Evolutionary conservation across 1,140 invertebrate species (phyloP), one percentile per base, ranked within the genome.

Genomic region (Drosophila athabasca): DNA sequence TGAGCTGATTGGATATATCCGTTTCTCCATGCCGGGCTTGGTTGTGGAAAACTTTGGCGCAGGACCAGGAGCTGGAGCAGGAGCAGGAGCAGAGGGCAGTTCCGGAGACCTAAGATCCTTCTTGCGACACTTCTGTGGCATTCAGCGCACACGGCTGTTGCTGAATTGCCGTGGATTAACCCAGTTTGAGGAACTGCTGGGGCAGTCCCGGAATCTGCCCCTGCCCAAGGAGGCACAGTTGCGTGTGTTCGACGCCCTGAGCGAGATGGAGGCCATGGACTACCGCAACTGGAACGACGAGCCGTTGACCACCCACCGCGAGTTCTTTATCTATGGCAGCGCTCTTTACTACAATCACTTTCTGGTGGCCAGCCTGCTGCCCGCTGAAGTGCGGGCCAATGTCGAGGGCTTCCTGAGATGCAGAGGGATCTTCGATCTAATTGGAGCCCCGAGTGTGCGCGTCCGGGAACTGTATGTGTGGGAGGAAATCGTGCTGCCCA

Each of bases 211-310:
- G 0, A 80, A 73, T 19, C 35, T 96, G 43, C 93, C 94, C n/a
- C 85, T 97, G 50, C 95, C 96, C 2, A 94, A 94, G 83, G 95
- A 96, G 76, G 95, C 95, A 8, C 94, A 95, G 79, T 93, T 96
- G 70, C 95, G 96, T 91, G 94, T 96, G 55, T 95, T 96, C 83
- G 95, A 96, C 91, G 95, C 95, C 4, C 92, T 97, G 5, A 95
- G 95, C 79, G 95, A 97, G 92, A 93, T 97, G 90, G 95, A 96
- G 92, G 95, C 96, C 15, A 96, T 96, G 92, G 96, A 96, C 92
- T 96, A 96, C 91, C 92, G 95, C 78, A 95, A 96, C 92, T 96
- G 95, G 95, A 96, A 95, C 84, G 95, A 96, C 90, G 95, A 96
- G 90, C 94, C 95, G 1, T 93, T 96, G 87, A 95, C 95, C 79